Base-by-base conservation (phyloP, 1,140 invertebrate species). In the Drosophila insularis region DNA sequence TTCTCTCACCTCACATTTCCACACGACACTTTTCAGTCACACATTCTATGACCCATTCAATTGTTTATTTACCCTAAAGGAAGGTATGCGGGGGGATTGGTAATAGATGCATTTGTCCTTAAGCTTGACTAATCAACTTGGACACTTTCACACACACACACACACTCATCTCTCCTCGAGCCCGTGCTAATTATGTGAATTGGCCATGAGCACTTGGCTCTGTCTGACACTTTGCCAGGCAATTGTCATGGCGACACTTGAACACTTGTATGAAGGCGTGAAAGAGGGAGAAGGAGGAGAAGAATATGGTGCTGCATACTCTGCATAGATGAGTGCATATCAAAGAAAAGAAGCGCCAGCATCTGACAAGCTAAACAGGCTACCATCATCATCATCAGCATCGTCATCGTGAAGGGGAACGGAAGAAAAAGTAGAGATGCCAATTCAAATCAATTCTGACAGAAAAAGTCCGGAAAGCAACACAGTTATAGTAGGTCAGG, bases 131-230 rank as follows among this genome's bases (percentile, higher is more conserved):
- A 46, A 63, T 60, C 63, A 67, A 67, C 61, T 40, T 14, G 39
- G 54, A 43, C 17, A 37, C 40, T 50, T 35, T 19, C 53, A 61
- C 63, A 67, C 35, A 37, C 39, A 53, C 40, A n/a, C 37, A 61
- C 40, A 32, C 50, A 37, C 17, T n/a, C 21, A 13, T 31, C 32
- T 11, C 37, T 14, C 50, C 43, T 23, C 27, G 10, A 64, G 55
- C 50, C 53, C 14, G 63, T 40, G 64, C 81, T 85, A 85, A 85
- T 85, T 85, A 85, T 71, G 77, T 85, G 81, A 85, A 77, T 85
- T 85, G 81, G 64, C 73, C 55, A 60, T 19, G 56, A 54, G 50
- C 21, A 55, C 70, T 62, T 58, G 55, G 27, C 55, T 58, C n/a
- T 7, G 27, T 21, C 54, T 68, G 74, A 68, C 78, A 68, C 73